Evolutionary conservation across 2,113 vertebrate species (phyloP).

Genomic region (Heptranchias perlo): DNA sequence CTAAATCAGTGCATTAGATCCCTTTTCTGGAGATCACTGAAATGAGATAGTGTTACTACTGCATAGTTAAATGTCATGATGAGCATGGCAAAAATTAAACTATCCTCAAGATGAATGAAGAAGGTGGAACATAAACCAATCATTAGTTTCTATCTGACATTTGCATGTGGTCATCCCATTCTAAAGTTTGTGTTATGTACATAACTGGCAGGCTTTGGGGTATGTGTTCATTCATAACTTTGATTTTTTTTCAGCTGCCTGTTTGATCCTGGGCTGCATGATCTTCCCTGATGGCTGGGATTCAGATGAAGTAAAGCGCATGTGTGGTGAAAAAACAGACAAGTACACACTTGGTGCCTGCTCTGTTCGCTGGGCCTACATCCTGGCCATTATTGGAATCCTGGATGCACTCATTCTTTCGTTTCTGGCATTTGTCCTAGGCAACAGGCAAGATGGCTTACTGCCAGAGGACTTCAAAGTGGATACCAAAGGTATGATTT

Average conservation of each 20-base stretch:
- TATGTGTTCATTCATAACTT: background rate
- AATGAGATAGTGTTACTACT: background rate
- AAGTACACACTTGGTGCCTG: constrained; percentile 90
- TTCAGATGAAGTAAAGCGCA: constrained; percentile 80
- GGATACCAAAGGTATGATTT: constrained; percentile 86
- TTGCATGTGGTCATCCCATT: background rate
- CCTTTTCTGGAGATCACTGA: background rate
- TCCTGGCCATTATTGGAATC: constrained; percentile 94
- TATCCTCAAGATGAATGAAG: background rate
- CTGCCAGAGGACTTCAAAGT: constrained; percentile 91
- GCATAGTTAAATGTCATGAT: background rate
- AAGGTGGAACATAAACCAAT: background rate
- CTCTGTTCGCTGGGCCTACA: constrained; percentile 91
- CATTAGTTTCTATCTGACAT: background rate
- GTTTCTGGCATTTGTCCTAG: constrained; percentile 92
- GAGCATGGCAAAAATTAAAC: background rate
- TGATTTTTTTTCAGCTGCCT: constrained; percentile 69
- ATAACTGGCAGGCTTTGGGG: background rate
- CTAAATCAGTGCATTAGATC: background rate
- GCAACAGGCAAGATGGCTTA: constrained; percentile 90
- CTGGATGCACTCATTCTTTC: constrained; percentile 93
- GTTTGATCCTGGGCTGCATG: constrained; percentile 93
- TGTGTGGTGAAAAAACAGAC: constrained; percentile 90
- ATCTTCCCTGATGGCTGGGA: constrained; percentile 97
- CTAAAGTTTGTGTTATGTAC: background rate